phyloP scores from a whole-genome alignment of 2,797 vertebrate genomes.

The Cuniculus paca region DNA sequence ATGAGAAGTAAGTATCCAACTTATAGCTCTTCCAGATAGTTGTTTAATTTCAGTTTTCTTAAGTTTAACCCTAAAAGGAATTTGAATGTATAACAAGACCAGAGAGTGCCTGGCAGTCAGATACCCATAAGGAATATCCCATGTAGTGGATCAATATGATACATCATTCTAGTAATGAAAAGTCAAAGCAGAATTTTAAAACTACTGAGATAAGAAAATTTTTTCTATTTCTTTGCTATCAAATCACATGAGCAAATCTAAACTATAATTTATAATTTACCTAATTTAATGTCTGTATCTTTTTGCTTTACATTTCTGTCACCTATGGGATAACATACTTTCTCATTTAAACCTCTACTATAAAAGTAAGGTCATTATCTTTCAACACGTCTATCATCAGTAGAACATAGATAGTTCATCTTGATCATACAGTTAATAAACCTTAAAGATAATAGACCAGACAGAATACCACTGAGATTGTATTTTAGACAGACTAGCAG shows the following conservation, averaged over 20 bases:
- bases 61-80: neutral
- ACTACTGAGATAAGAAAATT: constrained; percentile 16
- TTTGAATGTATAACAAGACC: constrained; percentile 8
- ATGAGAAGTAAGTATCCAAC: neutral
- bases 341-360: neutral
- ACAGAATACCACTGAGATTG: constrained; percentile 50
- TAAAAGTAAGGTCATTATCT: neutral
- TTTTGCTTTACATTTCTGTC: neutral
- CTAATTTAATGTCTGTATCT: constrained; percentile 5
- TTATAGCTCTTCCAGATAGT: constrained; percentile 21
- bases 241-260: constrained; percentile 33
- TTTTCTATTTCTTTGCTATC: constrained; percentile 23
- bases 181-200: constrained; percentile 56
- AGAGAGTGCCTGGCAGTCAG: neutral
- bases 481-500: neutral
- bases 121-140: neutral
- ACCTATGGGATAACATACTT: neutral
- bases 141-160: neutral
- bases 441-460: constrained; percentile 56
- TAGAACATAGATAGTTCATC: constrained; percentile 53
- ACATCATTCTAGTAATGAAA: neutral
- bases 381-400: constrained; percentile 46
- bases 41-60: neutral
- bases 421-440: constrained; percentile 56
- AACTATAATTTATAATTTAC: constrained; percentile 38